phyloP scores from a whole-genome alignment of 1,140 invertebrate species.

The Ooceraea biroi region DNA sequence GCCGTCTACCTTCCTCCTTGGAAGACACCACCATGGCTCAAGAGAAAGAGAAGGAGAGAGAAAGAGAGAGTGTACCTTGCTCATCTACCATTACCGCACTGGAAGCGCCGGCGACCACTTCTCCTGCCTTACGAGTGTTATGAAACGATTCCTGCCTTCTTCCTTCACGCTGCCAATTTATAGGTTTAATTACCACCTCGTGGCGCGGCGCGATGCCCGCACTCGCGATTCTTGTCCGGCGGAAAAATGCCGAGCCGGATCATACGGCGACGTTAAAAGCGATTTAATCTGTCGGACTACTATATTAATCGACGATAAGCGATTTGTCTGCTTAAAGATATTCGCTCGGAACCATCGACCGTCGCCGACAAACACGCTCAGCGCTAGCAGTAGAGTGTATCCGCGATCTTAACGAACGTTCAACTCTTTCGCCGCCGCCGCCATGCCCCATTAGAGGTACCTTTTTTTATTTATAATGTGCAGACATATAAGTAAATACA shows the following conservation, averaged over 20 bases:
- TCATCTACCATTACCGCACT: conserved; percentile 34
- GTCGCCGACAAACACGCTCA: neutral
- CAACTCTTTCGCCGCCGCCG: neutral
- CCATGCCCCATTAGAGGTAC: neutral
- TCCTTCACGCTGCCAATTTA: conserved; percentile 63
- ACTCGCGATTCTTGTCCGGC: neutral
- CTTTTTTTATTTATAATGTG: conserved; percentile 11
- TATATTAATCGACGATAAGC: conserved; percentile 55
- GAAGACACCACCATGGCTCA: no score
- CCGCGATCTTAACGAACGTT: neutral
- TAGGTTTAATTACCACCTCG: conserved; percentile 69
- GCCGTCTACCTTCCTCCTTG: conserved; percentile 18
- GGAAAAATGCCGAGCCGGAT: conserved; percentile 22
- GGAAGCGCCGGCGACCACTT: conserved; percentile 47
- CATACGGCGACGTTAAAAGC: conserved; percentile 47
- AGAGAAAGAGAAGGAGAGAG: neutral
- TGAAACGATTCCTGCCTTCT: conserved; percentile 55
- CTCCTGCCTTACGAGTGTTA: conserved; percentile 73
- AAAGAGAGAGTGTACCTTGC: conserved; percentile 58
- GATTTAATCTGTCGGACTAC: conserved; percentile 48
- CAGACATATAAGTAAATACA: neutral
- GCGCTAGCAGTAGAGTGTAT: neutral
- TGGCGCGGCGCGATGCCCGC: conserved; percentile 28
- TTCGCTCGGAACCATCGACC: conserved; percentile 23
- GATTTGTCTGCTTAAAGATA: conserved; percentile 43